phyloP scores from a whole-genome alignment of 1,140 invertebrate species.

The Macrocentrus cingulum region DNA sequence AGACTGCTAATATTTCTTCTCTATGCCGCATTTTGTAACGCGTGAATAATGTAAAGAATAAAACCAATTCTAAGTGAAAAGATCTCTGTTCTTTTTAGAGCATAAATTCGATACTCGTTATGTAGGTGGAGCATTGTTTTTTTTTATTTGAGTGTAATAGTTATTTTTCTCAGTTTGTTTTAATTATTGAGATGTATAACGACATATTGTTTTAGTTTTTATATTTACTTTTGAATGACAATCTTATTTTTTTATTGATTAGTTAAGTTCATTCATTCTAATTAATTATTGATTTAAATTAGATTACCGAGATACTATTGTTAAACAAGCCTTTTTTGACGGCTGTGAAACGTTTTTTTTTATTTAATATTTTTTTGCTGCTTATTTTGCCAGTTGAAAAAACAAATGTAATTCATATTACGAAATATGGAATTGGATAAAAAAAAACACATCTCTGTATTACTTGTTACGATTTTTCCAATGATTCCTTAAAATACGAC shows the following conservation, averaged over 20 bases:
- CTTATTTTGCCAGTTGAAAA: not conserved
- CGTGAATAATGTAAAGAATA: conserved; percentile 20
- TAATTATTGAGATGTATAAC: not conserved
- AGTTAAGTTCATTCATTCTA: no score
- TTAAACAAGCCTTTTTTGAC: conserved; percentile 13
- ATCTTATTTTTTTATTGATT: no score
- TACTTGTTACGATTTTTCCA: not conserved
- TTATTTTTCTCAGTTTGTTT: conserved; percentile 9
- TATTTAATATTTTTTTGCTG: conserved; percentile 8
- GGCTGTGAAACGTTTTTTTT: conserved; percentile 21
- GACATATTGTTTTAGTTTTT: no score
- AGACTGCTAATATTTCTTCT: conserved; percentile 27
- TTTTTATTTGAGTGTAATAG: conserved; percentile 8
- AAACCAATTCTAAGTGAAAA: conserved; percentile 12
- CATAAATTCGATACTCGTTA: conserved; percentile 18
- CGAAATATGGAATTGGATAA: conserved; percentile 2
- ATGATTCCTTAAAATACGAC: no score
- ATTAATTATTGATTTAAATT: no score
- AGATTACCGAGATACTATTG: not conserved
- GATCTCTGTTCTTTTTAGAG: not conserved
- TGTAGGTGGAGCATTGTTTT: conserved; percentile 25
- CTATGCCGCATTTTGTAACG: conserved; percentile 28
- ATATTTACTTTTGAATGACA: no score
- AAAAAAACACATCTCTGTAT: conserved; percentile 1
- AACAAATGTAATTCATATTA: not conserved